Base-by-base conservation (phyloP, 2,797 vertebrate genomes). In the Coilia nasus region DNA sequence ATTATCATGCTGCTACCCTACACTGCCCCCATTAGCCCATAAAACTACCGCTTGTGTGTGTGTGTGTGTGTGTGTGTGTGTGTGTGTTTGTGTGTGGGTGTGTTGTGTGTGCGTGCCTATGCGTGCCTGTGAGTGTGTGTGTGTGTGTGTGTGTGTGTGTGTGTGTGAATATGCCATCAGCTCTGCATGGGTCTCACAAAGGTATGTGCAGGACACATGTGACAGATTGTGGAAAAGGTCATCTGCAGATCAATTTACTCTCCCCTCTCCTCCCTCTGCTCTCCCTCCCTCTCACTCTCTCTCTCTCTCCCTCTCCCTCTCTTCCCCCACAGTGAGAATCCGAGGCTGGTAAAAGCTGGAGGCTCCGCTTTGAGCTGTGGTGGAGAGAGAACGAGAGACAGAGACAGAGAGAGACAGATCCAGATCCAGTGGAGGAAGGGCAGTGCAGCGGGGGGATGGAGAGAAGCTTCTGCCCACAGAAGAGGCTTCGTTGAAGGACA, bases 141-240 rank as follows among this genome's bases (percentile, higher is more conserved):
- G 62, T 67, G 23, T 67, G 62, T 67, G 57, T 59, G 57, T 59
- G 5, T 59, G 15, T 59, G 57, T 21, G 9, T 3, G 31, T 78
- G 5, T 78, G 71, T 78, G 71, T 44, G 35, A 44, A 10, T 21
- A n/a, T 11, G 21, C 60, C 60, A 64, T 23, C 60, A 64, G 6
- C 60, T 64, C 60, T 19, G 28, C 14, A 75, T 75, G 67, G 17
- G 71, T 41, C 71, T 78, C 71, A 41, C 35, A 19, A 44, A 78
- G 71, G 19, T 44, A 78, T 78, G 71, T 41, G 35, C 71, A 44
- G 71, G 71, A 44, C 35, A 41, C 67, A 41, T 44, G 71, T 78
- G 31, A 78, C 31, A 78, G 71, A 78, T 78, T 78, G 71, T 41
- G 17, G 35, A 78, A 78, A 78, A 78, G 71, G 71, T 78, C 35